Percentiles rank a stretch among this genome's conserved stretches.
phyloP scores from a whole-genome alignment of 2,113 vertebrate genomes.

The Rhinichthys klamathensis region DNA sequence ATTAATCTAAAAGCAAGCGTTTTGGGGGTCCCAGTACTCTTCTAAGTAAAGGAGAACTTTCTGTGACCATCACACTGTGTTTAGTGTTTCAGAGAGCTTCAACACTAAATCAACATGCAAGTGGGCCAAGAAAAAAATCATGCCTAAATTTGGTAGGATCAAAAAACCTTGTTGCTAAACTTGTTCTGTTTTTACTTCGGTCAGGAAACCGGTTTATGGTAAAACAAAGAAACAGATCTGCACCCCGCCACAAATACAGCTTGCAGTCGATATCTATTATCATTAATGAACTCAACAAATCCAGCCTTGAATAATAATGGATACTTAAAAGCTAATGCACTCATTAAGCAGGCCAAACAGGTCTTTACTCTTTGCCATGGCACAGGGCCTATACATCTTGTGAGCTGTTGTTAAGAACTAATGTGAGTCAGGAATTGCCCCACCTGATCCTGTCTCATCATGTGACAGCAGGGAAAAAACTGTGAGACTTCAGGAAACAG shows the following conservation, averaged over 20 bases:
- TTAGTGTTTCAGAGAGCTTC: constrained; percentile 54
- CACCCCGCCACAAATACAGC: background rate
- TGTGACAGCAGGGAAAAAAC: background rate
- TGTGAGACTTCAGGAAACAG: constrained; percentile 32
- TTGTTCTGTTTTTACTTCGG: constrained; percentile 16
- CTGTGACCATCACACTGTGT: constrained; percentile 42
- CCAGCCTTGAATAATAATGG: background rate
- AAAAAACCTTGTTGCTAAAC: constrained; percentile 39
- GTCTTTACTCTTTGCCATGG: constrained; percentile 30
- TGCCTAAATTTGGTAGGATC: constrained; percentile 50
- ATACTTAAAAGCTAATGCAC: constrained; percentile 2
- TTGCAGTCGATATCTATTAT: background rate
- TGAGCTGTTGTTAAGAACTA: background rate
- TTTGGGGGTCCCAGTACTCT: background rate
- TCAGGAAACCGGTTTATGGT: background rate
- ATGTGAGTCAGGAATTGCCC: background rate
- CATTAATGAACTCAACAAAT: constrained; percentile 10
- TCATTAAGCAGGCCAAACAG: background rate
- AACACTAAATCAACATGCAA: constrained; percentile 46
- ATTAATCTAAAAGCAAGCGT: background rate
- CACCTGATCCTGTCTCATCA: background rate
- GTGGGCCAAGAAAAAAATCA: constrained; percentile 50
- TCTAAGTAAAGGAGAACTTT: background rate
- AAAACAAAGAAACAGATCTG: background rate
- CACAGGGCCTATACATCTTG: background rate